A percentile compares a stretch with the other conserved stretches of the same genome.
Conservation (phyloP, 2,113 vertebrate genomes). For the Dunckerocampus dactyliophorus region DNA sequence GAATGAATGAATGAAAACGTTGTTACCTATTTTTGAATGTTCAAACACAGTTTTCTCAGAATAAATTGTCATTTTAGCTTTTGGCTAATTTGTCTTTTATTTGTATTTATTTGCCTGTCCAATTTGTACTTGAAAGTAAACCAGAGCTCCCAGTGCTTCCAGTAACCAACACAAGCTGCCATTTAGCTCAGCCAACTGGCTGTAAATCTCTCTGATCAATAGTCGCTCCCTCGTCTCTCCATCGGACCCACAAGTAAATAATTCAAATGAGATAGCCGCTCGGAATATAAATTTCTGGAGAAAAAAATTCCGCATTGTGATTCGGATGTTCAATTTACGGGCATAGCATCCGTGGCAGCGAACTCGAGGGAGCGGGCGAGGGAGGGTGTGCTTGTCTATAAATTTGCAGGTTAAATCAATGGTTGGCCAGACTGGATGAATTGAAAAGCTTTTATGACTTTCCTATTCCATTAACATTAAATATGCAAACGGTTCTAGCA, state of each 20-base stretch:
- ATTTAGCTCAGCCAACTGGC: slow-evolving; percentile 65
- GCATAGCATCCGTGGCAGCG: slow-evolving; percentile 29
- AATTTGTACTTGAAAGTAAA: too few species aligned
- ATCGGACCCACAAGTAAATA: slow-evolving; percentile 70
- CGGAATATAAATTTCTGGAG: slow-evolving; percentile 57
- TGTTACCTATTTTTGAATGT: too few species aligned
- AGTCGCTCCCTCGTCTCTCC: slow-evolving; percentile 56
- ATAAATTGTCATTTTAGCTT: too few species aligned
- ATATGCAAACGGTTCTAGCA: slow-evolving; percentile 54
- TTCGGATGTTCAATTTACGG: slow-evolving; percentile 46
- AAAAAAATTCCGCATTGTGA: slow-evolving; percentile 47
- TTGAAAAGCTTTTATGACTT: slow-evolving; percentile 62
- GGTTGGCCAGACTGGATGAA: slow-evolving; percentile 55
- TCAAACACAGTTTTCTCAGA: too few species aligned
- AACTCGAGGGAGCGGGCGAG: slow-evolving; percentile 6
- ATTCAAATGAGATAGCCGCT: slow-evolving; percentile 70
- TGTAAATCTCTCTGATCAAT: slow-evolving; percentile 72
- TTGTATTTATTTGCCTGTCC: too few species aligned
- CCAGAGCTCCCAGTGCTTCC: slow-evolving; percentile 11
- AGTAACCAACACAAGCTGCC: slow-evolving; percentile 39
- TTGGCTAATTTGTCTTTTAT: too few species aligned
- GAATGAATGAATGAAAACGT: too few species aligned
- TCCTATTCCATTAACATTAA: slow-evolving; percentile 65
- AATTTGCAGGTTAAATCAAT: slow-evolving; percentile 64
- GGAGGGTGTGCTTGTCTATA: slow-evolving; percentile 34